These are phyloP conservation scores for Ptychodera flava DNA, from an alignment of 35 echinoderm and acorn worm genomes.

Conservation along the genomic window DNA sequence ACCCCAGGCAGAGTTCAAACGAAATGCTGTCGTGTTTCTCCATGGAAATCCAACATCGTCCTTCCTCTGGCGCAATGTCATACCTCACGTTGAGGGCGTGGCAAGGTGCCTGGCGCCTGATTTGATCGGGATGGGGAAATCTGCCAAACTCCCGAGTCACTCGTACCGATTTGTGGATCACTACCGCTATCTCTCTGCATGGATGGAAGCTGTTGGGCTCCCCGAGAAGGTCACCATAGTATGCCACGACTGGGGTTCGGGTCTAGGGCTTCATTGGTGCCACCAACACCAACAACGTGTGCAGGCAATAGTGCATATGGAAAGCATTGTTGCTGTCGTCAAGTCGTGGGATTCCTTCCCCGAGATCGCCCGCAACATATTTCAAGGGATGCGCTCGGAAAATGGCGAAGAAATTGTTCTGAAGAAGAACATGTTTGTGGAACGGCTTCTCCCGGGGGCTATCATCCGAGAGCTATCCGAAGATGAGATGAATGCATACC, in stretches of 20 bases:
- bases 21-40: slow-evolving; percentile 45
- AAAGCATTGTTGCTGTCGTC: slow-evolving; percentile 27
- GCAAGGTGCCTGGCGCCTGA: slow-evolving; percentile 42
- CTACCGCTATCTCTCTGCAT: slow-evolving; percentile 31
- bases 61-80: slow-evolving; percentile 52
- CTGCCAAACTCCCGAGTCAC: slow-evolving; percentile 14
- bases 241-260: slow-evolving; percentile 73
- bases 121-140: slow-evolving; percentile 39
- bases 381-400: slow-evolving; percentile 36
- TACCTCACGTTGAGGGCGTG: slow-evolving; percentile 30
- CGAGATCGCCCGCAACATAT: slow-evolving; percentile 28
- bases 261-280: slow-evolving; percentile 50
- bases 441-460: slow-evolving; percentile 36
- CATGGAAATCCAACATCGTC: slow-evolving; percentile 96
- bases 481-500: slow-evolving; percentile 57
- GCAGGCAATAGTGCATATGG: slow-evolving; percentile 53
- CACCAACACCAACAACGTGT: slow-evolving; percentile 36
- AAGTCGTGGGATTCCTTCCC: slow-evolving; percentile 35
- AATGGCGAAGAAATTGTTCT: slow-evolving; percentile 66
- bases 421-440: slow-evolving; percentile 61
- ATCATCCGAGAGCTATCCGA: slow-evolving; percentile 32
- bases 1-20: not conserved
- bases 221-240: slow-evolving; percentile 53
- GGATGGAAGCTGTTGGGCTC: slow-evolving; percentile 18
- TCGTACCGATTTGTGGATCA: slow-evolving; percentile 39